Conservation (phyloP, 2,888 invertebrate genomes). For the Tachina lurida region DNA sequence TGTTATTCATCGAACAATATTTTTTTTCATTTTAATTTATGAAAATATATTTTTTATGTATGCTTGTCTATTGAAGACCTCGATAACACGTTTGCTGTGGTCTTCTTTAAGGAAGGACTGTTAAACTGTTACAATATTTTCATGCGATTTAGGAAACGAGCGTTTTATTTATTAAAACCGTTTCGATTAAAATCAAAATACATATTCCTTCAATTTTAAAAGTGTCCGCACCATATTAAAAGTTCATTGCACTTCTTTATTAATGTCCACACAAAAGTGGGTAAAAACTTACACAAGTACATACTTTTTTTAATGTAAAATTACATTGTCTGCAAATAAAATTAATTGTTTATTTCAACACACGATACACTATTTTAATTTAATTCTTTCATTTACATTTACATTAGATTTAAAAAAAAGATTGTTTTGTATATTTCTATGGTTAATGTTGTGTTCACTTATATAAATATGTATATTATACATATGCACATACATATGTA, state of each 20-base stretch:
- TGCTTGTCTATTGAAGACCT: too few species aligned
- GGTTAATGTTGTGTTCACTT: too few species aligned
- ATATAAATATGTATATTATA: too few species aligned
- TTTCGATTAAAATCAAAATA: too few species aligned
- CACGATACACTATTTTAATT: slow-evolving; percentile 24
- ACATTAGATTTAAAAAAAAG: not conserved
- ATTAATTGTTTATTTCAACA: slow-evolving; percentile 34
- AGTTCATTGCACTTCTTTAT: slow-evolving; percentile 54
- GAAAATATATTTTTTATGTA: too few species aligned
- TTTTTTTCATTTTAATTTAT: too few species aligned
- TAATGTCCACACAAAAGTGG: slow-evolving; percentile 25
- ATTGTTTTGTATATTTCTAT: not conserved
- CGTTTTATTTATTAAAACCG: not conserved
- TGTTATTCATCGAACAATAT: too few species aligned
- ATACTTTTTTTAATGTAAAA: not conserved
- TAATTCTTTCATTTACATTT: slow-evolving; percentile 7
- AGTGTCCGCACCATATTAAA: not conserved
- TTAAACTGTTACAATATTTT: not conserved
- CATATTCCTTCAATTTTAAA: not conserved
- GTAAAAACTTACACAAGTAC: not conserved
- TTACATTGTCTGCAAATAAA: not conserved
- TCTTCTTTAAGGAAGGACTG: too few species aligned
- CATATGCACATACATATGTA: too few species aligned
- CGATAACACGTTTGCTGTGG: too few species aligned
- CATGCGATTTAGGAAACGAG: not conserved